These are phyloP conservation scores for Anser cygnoides DNA, from an alignment of 2,113 vertebrate genomes.

Conservation along the genomic window DNA sequence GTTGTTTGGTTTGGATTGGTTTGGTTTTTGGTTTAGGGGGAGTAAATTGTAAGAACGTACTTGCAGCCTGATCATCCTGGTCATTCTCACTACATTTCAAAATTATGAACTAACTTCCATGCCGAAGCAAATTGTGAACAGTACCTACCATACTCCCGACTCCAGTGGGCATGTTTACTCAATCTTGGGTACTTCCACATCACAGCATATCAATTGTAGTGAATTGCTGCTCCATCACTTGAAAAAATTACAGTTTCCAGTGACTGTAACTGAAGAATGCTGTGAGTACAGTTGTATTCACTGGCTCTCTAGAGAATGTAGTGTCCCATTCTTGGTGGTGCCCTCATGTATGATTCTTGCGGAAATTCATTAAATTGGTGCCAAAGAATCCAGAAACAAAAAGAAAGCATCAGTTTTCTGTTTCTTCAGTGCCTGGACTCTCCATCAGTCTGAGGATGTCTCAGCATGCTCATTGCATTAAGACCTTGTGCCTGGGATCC, in stretches of 20 bases:
- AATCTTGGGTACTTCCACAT: background rate
- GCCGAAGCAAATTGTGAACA: background rate
- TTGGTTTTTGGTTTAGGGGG: background rate
- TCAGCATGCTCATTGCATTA: background rate
- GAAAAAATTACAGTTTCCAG: background rate
- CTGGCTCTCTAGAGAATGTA: background rate
- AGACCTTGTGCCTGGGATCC: background rate
- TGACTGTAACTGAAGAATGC: background rate
- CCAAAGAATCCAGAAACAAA: background rate
- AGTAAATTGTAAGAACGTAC: background rate
- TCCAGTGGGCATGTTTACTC: background rate
- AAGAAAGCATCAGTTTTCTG: background rate
- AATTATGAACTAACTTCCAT: background rate
- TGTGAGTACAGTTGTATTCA: fast-evolving
- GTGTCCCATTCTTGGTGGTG: background rate
- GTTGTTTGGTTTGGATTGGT: background rate
- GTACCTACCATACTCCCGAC: background rate
- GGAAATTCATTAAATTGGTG: background rate
- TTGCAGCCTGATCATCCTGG: background rate
- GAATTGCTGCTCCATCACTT: background rate
- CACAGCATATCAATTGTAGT: background rate
- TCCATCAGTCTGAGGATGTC: background rate
- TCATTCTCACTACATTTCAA: background rate
- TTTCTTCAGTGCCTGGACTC: background rate
- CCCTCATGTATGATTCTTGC: background rate